These are phyloP conservation scores for Tetrao urogallus DNA, from an alignment of 2,113 vertebrate species.

Conservation along the genomic window DNA sequence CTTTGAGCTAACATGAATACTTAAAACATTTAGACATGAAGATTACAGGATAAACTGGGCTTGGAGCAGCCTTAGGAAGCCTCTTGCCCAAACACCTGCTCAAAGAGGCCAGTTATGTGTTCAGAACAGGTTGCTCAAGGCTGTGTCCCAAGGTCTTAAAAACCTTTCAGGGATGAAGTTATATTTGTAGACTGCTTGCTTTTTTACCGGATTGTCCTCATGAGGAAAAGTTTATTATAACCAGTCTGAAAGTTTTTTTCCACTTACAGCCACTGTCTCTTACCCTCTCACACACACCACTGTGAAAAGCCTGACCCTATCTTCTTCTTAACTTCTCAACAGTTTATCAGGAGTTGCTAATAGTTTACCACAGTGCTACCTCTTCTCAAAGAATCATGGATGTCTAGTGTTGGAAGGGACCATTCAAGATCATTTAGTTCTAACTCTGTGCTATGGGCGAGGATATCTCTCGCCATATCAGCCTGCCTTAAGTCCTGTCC, in stretches of 20 bases:
- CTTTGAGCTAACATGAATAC: background rate
- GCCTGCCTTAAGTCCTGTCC: background rate
- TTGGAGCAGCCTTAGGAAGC: background rate
- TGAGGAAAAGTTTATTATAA: background rate
- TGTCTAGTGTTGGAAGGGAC: background rate
- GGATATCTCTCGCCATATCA: background rate
- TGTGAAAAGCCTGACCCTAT: fast-evolving
- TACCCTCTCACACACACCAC: fast-evolving
- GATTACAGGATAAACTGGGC: background rate
- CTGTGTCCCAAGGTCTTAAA: background rate
- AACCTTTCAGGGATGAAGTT: background rate
- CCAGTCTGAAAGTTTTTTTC: background rate
- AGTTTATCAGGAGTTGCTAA: background rate
- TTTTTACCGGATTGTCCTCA: background rate
- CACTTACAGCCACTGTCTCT: fast-evolving
- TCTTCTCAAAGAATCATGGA: background rate
- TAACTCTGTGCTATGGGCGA: background rate
- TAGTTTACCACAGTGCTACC: fast-evolving
- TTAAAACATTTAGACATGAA: background rate
- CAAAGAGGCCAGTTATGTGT: fast-evolving
- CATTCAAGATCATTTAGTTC: background rate
- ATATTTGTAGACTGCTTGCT: background rate
- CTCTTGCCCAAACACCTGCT: background rate
- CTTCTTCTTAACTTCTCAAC: background rate
- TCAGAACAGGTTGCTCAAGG: background rate